A percentile compares a stretch with the other conserved stretches of the same genome.
Conservation (phyloP, 2,888 invertebrate genomes). For the Lagria hirta region DNA sequence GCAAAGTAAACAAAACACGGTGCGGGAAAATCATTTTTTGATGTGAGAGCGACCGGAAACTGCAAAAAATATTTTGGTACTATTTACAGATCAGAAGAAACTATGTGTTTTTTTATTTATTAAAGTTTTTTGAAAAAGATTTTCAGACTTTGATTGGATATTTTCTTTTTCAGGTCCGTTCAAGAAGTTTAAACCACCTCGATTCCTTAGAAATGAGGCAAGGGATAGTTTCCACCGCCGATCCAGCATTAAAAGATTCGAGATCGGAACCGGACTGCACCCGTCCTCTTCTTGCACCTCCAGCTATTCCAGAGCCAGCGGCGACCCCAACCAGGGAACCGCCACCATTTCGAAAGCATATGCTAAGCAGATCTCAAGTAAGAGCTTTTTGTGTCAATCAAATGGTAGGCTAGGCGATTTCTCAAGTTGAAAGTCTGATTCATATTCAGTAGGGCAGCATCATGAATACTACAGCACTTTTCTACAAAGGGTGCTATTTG, state of each 20-base stretch:
- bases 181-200: slow-evolving; percentile 71
- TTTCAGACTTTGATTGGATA: no score
- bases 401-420: slow-evolving; percentile 11
- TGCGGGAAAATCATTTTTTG: no score
- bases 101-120: no score
- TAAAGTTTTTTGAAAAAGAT: no score
- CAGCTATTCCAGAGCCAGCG: slow-evolving; percentile 47
- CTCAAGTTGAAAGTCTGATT: slow-evolving; percentile 8
- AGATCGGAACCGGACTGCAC: slow-evolving; percentile 54
- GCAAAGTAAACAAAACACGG: no score
- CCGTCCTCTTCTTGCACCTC: slow-evolving; percentile 47
- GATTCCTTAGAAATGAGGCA: slow-evolving; percentile 63
- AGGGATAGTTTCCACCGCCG: slow-evolving; percentile 40
- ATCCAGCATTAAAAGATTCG: slow-evolving; percentile 50
- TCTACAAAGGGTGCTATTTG: no score
- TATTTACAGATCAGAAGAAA: no score
- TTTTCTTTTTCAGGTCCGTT: slow-evolving; percentile 63
- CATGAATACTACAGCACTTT: slow-evolving; percentile 1
- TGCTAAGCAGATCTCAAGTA: slow-evolving; percentile 63
- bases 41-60: no score
- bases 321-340: slow-evolving; percentile 48
- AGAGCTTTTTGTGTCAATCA: no score
- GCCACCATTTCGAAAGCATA: slow-evolving; percentile 54
- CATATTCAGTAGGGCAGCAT: slow-evolving; percentile 17
- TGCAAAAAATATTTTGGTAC: no score